Conservation (phyloP, 2,113 vertebrate genomes). For the Rhinopomastus cyanomelas region DNA sequence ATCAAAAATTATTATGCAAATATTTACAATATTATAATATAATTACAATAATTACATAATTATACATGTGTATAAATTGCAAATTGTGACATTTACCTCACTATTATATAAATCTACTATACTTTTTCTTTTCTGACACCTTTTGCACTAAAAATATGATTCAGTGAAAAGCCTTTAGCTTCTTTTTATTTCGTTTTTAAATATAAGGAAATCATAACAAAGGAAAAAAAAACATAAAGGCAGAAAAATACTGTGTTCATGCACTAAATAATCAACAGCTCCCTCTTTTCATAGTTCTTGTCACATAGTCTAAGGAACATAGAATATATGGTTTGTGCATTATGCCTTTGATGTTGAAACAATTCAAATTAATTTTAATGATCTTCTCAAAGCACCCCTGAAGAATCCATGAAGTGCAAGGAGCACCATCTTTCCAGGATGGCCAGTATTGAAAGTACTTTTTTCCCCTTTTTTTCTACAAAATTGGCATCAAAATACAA, state of each 20-base stretch:
- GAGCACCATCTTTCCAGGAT: not conserved
- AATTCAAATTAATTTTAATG: not conserved
- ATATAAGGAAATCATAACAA: not conserved
- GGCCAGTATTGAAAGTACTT: too few species aligned
- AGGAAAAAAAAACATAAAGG: not conserved
- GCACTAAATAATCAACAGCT: not conserved
- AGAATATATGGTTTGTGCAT: not conserved
- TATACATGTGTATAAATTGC: too few species aligned
- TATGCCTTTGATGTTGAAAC: not conserved
- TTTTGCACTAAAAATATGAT: not conserved
- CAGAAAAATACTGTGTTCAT: not conserved
- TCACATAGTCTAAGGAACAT: not conserved
- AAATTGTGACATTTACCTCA: too few species aligned
- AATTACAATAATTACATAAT: too few species aligned
- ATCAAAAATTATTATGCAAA: not conserved
- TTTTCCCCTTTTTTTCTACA: rapidly evolving
- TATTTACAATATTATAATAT: too few species aligned
- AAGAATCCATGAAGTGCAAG: not conserved
- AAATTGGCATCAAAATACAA: not conserved
- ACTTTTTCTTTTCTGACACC: not conserved
- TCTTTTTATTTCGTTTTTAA: not conserved
- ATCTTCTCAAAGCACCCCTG: not conserved
- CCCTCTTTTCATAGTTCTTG: not conserved
- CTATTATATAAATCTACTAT: not conserved
- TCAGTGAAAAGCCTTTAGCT: not conserved